Evolutionary conservation across 2,797 vertebrate species (phyloP), one percentile per base, ranked within the genome.

Genomic region (Epinephelus malabaricus): DNA sequence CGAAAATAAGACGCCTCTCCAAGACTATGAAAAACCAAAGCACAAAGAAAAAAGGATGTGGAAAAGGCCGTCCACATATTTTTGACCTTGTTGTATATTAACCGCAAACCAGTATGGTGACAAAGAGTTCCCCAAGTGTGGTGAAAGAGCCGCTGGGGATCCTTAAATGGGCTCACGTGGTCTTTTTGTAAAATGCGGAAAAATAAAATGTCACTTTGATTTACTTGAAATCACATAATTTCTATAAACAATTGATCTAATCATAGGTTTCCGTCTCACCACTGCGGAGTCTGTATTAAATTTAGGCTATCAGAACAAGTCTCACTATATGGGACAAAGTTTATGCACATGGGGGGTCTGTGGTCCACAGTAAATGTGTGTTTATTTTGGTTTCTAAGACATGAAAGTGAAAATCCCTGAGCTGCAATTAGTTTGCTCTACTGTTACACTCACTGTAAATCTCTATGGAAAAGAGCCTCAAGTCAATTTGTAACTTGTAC

Each of bases 341-440:
- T 83, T 67, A 68, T 87, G 46, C 73, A 55, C 73, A 65, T 64
- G 88, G 89, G 85, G 1, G 91, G 78, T 86, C 92, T 92, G 75
- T 88, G 94, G 90, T 94, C 93, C 1, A 2, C 78, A 59, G 73
- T 92, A 18, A 86, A 95, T 78, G 79, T 81, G 63, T 81, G 88
- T 94, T 92, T 95, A 90, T 93, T 93, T 91, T 84, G 71, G 62
- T 85, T 90, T 79, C 47, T 27, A 68, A 61, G 88, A 91, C 89
- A 84, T 88, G 76, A 89, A 92, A 92, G 88, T 90, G 89, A 92
- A 94, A 93, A 90, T 92, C 92, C 84, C 69, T 88, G 86, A 83
- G 90, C 94, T 88, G 82, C 85, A 79, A 93, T 94, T 88, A 85
- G 82, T 93, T 93, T 92, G 90, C 86, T 88, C 82, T 86, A 63